Evolutionary conservation across 1,140 invertebrate species (phyloP), one percentile per base, ranked within the genome.

Genomic region (Sinella curviseta): DNA sequence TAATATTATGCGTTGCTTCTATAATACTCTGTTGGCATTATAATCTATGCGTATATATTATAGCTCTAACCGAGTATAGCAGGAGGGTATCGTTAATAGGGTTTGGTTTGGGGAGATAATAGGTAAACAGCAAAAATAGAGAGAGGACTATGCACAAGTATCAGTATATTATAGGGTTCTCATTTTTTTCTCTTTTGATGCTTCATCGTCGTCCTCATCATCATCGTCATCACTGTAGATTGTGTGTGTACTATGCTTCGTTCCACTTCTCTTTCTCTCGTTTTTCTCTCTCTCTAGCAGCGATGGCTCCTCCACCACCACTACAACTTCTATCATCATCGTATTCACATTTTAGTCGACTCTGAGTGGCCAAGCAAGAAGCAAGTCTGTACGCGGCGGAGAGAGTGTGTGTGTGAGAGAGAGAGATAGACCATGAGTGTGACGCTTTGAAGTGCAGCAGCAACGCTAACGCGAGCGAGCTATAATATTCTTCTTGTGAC

Each of bases 201-300:
- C 57, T 60, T 60, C 57, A 60, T 60, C 12, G 57, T 48, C 39
- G 39, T 48, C 39, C 39, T 48, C 39, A 8, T 48, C 39, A n/a
- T 48, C 39, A 48, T 48, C 39, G 39, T 48, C 39, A 48, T 48
- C 39, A 20, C 20, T 48, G 39, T 8, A 8, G 39, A 48, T 48
- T 8, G 39, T 48, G 39, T 60, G 57, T 17, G 57, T 60, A n/a
- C n/a, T n/a, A n/a, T n/a, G n/a, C n/a, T 60, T 60, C 57, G 57
- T 60, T 60, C 57, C 57, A 60, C 57, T 60, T 60, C 57, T 60
- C 12, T 60, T 60, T 60, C 57, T 60, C 39, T 48, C 39, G 39
- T 20, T 8, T 8, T 48, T 48, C n/a, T n/a, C n/a, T 48, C 39
- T 12, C 39, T 48, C 39, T 48, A 48, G n/a, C n/a, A n/a, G n/a